phyloP scores from a whole-genome alignment of 2,888 invertebrate genomes.

The Tethea ocularis region DNA sequence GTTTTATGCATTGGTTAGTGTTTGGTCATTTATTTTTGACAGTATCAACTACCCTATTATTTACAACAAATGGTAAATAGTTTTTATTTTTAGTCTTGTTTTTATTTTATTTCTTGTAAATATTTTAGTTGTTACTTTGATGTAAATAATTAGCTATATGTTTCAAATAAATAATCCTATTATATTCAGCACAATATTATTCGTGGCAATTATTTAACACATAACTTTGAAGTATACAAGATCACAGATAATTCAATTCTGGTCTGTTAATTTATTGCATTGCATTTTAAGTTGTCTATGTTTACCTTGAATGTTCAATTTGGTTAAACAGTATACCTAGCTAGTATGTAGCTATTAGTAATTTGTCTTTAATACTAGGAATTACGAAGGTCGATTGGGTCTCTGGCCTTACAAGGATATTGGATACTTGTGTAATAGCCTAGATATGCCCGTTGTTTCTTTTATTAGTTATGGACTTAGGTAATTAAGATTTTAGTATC shows the following conservation, averaged over 20 bases:
- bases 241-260: background rate
- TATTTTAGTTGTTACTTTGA: no score
- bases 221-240: background rate
- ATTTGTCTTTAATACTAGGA: background rate
- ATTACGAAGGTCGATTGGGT: background rate
- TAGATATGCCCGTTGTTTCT: background rate
- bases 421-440: background rate
- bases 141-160: no score
- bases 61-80: no score
- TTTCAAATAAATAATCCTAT: no score
- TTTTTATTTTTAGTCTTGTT: no score
- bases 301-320: conserved; percentile 3
- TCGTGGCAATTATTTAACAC: background rate
- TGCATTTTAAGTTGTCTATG: background rate
- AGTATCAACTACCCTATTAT: no score
- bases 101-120: no score
- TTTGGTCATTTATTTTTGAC: no score
- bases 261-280: background rate
- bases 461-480: background rate
- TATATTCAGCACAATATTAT: no score
- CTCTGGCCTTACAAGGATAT: conserved; percentile 9
- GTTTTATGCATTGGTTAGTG: no score
- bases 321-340: no score
- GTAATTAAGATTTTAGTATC: no score
- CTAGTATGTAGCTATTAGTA: background rate